Evolutionary conservation across 92 coral and sea anemone species (phyloP), one percentile per base, ranked within the genome.

Genomic region (Heteractis magnifica): DNA sequence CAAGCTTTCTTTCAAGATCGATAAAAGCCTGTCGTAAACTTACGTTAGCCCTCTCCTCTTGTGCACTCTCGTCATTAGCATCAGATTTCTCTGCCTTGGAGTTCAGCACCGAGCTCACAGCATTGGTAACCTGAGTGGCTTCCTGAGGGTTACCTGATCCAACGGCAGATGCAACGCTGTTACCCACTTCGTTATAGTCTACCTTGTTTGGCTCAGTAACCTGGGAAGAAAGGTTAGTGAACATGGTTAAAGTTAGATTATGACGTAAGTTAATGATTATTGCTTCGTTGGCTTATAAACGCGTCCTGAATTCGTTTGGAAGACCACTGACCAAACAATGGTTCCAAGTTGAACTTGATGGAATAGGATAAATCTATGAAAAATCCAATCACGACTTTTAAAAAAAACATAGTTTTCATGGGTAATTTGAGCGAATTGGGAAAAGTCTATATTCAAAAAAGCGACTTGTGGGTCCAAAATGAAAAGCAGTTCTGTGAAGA

Each of bases 61-160:
- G 89, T 0, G 92, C 94, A 10, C 71, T 26, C 10, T 71, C 59
- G 52, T 89, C 94, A 10, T 85, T 88, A n/a, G 81, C 80, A 20
- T 83, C 87, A 14, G 76, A 62, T 70, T 77, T 51, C 0, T 85
- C 90, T 76, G 94, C 88, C 75, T 94, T 87, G n/a, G 92, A 83
- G 82, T 94, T 94, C 68, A 94, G 77, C 83, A 94, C 98, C 6
- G 94, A 91, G 78, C 94, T 89, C 58, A 88, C 91, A 1, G 98
- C 95, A 23, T 88, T 92, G 14, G 95, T 90, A 21, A 89, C 85
- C 83, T 94, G 98, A 19, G 93, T 76, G 0, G 98, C 98, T 58
- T 89, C 92, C 73, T 94, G 98, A 16, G 89, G 93, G 51, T 90
- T 90, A 9, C 95, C 98, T 34, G 88, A 81, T 5, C 89, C 92